Evolutionary conservation across 2,797 vertebrate genomes (phyloP).

Genomic region (Syndactyla subalaris): DNA sequence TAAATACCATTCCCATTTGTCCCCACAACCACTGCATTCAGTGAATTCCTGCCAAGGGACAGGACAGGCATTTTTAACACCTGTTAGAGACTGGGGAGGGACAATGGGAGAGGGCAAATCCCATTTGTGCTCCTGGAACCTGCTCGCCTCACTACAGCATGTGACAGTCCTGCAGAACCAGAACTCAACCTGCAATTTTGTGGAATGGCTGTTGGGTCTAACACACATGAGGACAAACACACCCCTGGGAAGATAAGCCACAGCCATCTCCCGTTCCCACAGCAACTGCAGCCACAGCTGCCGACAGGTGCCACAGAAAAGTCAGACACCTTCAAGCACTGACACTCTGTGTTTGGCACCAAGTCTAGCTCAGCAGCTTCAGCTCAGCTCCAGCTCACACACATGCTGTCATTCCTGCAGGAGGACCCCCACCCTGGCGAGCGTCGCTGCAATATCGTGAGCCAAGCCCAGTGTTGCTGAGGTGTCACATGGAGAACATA

Average conservation of each 20-base stretch:
- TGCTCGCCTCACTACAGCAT: not conserved
- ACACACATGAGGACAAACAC: not conserved
- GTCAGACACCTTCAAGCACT: not conserved
- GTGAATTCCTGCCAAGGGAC: not conserved
- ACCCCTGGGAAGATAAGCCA: not conserved
- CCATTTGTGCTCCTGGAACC: not conserved
- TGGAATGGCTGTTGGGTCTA: accelerated
- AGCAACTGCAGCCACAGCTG: not conserved
- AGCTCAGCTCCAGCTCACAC: not conserved
- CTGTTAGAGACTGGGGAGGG: not conserved
- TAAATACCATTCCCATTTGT: not conserved
- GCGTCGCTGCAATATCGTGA: accelerated
- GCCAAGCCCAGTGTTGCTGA: accelerated
- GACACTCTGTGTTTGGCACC: not conserved
- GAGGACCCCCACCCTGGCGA: not conserved
- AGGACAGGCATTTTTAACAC: not conserved
- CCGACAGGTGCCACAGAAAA: not conserved
- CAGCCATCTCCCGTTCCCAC: accelerated
- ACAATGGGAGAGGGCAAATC: not conserved
- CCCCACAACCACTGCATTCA: no score
- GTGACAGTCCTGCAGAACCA: not conserved
- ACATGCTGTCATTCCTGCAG: not conserved
- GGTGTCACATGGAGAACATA: accelerated
- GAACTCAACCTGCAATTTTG: not conserved
- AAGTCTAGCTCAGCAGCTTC: not conserved